A percentile compares a stretch with the other conserved stretches of the same genome.
These are phyloP conservation scores for Edolisoma coerulescens DNA, from an alignment of 2,113 vertebrate species.

Conservation along the genomic window DNA sequence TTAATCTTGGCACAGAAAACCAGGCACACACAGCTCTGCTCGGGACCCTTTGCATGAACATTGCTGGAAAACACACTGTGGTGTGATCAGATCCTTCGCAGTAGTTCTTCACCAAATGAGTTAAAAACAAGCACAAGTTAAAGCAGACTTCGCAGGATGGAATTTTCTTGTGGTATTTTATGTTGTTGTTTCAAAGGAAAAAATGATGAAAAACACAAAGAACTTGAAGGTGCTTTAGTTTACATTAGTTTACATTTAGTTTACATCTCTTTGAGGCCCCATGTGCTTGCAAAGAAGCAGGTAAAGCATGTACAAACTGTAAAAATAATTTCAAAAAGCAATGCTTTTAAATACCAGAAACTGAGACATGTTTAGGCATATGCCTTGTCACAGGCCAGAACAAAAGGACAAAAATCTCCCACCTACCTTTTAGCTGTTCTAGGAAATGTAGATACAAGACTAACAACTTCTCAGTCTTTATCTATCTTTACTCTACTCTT, in stretches of 20 bases:
- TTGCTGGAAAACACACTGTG: neutral
- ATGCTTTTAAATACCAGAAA: neutral
- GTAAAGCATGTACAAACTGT: neutral
- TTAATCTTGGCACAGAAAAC: slow-evolving; percentile 1
- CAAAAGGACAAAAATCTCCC: neutral
- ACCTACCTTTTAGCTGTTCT: neutral
- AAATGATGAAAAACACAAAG: neutral
- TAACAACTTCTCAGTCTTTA: neutral
- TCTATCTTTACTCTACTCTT: neutral
- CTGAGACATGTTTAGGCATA: neutral
- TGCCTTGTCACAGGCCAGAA: neutral
- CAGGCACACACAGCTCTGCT: neutral
- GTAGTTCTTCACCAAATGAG: neutral
- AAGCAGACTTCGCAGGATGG: neutral
- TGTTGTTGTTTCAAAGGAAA: neutral
- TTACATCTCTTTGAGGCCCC: neutral
- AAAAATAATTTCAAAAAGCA: neutral
- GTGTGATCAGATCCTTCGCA: neutral
- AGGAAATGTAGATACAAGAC: neutral
- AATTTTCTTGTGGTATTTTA: neutral
- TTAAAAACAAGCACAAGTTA: neutral
- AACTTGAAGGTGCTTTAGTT: neutral
- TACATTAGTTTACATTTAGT: neutral
- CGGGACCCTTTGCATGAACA: neutral
- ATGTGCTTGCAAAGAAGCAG: neutral